Conservation (phyloP, 1,140 invertebrate genomes). For the Bombus huntii region DNA sequence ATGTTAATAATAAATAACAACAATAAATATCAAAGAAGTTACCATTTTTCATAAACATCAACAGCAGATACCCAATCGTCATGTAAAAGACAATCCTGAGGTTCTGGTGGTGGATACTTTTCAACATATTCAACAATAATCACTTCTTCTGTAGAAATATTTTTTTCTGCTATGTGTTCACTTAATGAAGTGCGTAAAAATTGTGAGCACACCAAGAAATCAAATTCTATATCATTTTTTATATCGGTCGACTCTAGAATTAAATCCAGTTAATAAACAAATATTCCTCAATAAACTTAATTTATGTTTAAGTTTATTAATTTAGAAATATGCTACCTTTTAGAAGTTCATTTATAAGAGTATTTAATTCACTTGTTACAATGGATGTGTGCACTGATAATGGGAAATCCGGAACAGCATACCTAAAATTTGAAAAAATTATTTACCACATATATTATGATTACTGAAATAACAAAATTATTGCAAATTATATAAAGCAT, state of each 20-base stretch:
- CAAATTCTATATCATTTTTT: slow-evolving; percentile 89
- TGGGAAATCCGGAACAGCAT: slow-evolving; percentile 92
- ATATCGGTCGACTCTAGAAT: slow-evolving; percentile 75
- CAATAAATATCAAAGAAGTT: slow-evolving; percentile 52
- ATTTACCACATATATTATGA: not conserved
- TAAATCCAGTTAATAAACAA: not conserved
- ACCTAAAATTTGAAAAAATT: slow-evolving; percentile 84
- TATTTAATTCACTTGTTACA: slow-evolving; percentile 88
- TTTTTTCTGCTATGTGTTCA: slow-evolving; percentile 88
- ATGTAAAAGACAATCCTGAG: slow-evolving; percentile 94
- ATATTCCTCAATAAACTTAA: not conserved
- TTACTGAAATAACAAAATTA: not conserved
- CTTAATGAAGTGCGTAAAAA: slow-evolving; percentile 88
- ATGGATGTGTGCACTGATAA: slow-evolving; percentile 90
- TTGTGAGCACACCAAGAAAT: slow-evolving; percentile 93
- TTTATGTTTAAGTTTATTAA: not conserved
- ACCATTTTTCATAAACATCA: slow-evolving; percentile 89
- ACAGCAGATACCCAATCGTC: slow-evolving; percentile 98
- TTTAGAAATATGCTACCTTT: slow-evolving; percentile 82
- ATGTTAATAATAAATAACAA: not conserved
- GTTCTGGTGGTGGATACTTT: slow-evolving; percentile 93
- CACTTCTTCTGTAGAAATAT: slow-evolving; percentile 89
- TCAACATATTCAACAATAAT: slow-evolving; percentile 96
- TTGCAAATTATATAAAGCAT: not conserved
- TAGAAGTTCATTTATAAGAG: slow-evolving; percentile 91